Evolutionary conservation across 2,888 invertebrate species (phyloP), one percentile per base, ranked within the genome.

Genomic region (Drosophila longiperda): DNA sequence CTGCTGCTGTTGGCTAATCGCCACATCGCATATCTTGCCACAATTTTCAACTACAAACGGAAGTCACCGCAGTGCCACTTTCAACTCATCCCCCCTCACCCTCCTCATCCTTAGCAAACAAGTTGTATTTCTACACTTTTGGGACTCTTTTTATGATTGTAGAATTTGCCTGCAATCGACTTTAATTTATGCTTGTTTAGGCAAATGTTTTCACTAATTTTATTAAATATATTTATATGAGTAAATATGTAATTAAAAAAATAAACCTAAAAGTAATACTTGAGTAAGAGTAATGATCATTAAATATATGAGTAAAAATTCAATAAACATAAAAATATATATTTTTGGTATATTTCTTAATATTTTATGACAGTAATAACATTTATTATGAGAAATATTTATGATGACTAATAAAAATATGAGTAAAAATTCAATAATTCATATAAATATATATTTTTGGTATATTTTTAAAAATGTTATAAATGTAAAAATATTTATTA

Each of bases 41-140:
- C 66, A 63, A 45, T 65, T 48, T 32, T 33, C 26, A 53, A 73
- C 73, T 79, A 80, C 87, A 75, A 90, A 91, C 92, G 92, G 91
- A 91, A 91, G 91, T 91, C 69, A 75, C 75, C 77, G 84, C 61
- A 66, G 52, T 50, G 42, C 62, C 65, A 42, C 72, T 60, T 40
- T 6, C 53, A 1, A 34, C 53, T 20, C 6, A 36, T 1, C 2
- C 23, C 54, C 52, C 49, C 29, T 17, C 50, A 29, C 29, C 29
- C 29, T 26, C 26, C 0, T 29, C 29, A 29, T 29, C 17, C 17
- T 7, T 38, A 20, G 29, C 29, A 1, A 6, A 5, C 45, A 17
- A 26, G 4, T 6, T 9, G 36, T 32, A 38, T 7, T 40, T 40
- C 9, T 58, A 69, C 54, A 68, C 50, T 62, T 79, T 80, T 63